Evolutionary conservation across 2,113 vertebrate genomes (phyloP).

Genomic region (Riparia riparia): DNA sequence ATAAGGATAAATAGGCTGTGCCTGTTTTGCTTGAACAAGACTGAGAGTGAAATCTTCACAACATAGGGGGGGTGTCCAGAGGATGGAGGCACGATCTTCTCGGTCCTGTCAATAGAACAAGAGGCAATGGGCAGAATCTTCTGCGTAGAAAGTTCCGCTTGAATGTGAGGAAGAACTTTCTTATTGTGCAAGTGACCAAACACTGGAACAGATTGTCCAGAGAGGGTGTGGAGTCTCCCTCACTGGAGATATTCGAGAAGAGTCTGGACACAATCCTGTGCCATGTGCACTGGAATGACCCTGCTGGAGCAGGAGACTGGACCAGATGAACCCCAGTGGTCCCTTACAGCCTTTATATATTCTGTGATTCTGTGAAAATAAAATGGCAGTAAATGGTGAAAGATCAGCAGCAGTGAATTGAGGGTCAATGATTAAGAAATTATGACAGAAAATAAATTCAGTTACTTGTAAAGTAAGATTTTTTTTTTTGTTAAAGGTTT

Average conservation of each 20-base stretch:
- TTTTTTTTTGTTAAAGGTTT: not conserved
- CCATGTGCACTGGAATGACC: not conserved
- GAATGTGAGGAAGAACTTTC: not conserved
- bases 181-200: not conserved
- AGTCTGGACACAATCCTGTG: not conserved
- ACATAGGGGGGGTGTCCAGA: not conserved
- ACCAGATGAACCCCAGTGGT: not conserved
- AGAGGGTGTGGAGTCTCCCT: not conserved
- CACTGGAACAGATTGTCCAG: not conserved
- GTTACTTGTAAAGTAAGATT: not conserved
- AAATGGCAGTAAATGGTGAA: not conserved
- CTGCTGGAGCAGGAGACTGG: not conserved
- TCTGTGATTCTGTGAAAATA: not conserved
- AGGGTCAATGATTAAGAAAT: not conserved
- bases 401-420: not conserved
- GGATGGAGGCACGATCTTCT: not conserved
- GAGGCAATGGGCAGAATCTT: not conserved
- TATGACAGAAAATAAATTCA: not conserved
- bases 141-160: not conserved
- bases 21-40: not conserved
- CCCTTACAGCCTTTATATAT: not conserved
- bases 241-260: not conserved
- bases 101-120: not conserved
- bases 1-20: not conserved
- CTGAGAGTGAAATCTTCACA: not conserved